phyloP scores from a whole-genome alignment of 2,888 invertebrate genomes.

The Oasisia sp. region DNA sequence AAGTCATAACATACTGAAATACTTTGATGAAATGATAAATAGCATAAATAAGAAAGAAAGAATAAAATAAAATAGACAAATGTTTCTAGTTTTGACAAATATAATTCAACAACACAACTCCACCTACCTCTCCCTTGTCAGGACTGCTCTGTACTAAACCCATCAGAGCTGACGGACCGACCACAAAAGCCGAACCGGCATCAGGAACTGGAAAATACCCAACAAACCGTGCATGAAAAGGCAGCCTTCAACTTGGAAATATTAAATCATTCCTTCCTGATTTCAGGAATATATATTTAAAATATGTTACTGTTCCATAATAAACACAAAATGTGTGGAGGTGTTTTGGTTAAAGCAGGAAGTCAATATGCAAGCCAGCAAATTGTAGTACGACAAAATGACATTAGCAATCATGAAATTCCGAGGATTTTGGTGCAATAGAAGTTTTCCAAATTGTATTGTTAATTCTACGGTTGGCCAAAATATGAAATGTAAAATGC shows the following conservation, averaged over 20 bases:
- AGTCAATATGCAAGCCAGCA: background rate
- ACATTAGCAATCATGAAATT: no score
- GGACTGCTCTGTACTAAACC: background rate
- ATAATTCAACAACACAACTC: background rate
- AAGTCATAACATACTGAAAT: background rate
- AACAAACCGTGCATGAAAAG: background rate
- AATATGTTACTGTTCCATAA: background rate
- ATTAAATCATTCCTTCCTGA: background rate
- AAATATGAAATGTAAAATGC: background rate
- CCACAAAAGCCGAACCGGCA: constrained; percentile 6
- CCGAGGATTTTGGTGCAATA: no score
- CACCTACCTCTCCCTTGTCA: background rate
- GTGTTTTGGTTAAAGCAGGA: background rate
- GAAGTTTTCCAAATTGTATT: no score
- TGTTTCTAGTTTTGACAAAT: no score
- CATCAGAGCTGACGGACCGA: background rate
- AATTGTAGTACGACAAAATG: background rate
- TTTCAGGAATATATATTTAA: background rate
- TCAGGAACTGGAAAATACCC: constrained; percentile 4
- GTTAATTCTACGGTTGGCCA: background rate
- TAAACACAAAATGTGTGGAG: background rate
- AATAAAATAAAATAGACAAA: background rate
- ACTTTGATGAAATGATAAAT: background rate
- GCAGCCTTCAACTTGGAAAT: background rate
- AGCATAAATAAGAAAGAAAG: background rate